Base-by-base conservation (phyloP, 2,797 vertebrate species). In the Artibeus jamaicensis region DNA sequence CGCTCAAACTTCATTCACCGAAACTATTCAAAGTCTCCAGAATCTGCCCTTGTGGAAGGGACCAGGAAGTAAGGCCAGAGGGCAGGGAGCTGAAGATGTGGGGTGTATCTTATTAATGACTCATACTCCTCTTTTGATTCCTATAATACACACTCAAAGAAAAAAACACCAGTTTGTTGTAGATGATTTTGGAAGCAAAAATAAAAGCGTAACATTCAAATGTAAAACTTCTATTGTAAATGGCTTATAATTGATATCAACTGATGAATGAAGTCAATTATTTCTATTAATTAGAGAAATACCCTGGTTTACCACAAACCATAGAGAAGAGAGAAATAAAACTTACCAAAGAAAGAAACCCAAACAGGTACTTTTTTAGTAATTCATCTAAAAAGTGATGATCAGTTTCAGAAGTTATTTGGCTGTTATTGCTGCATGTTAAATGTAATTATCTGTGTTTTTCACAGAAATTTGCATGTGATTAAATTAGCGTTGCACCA, bases 281-380 rank as follows among this genome's bases (percentile, higher is more conserved):
- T 53, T 87, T 95, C 46, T 71, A 88, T 89, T 81, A 89, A 74
- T 18, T 87, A 84, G 53, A 86, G 32, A 79, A 70, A 68, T 86
- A 57, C 2, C 24, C 5, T 48, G 21, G 11, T 59, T 92, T 96
- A 39, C 9, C 67, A 94, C 6, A 84, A 68, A 67, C 4, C n/a
- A 74, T 3, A 62, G 26, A 59, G 22, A 83, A 84, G 7, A 78
- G 9, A 65, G 32, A 71, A 48, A 83, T 44, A 84, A 62, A 90
- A 71, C 46, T 77, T 89, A 53, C 9, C 26, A 71, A 19, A 79
- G 70, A 67, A 76, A 73, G 32, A 94, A 74, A 44, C 16, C 2
- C 6, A 8, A 87, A 83, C 6, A 78, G 39, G 77, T 83, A 8
- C 10, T 91, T 55, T 48, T 57, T 86, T 74, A 93, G 74, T 55